phyloP scores from a whole-genome alignment of 2,888 invertebrate genomes.

The Rhamphomyia laevipes region DNA sequence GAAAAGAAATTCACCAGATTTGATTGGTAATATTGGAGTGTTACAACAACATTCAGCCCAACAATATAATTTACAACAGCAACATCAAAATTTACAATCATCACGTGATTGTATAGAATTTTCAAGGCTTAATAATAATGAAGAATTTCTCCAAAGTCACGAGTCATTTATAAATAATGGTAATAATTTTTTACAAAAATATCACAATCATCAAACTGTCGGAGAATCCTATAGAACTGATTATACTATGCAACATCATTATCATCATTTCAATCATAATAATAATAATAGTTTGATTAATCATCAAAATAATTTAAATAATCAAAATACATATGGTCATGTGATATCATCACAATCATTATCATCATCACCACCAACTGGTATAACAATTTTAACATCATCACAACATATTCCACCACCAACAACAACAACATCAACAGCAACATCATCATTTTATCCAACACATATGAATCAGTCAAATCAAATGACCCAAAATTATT shows the following conservation, averaged over 20 bases:
- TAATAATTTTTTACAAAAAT: background rate
- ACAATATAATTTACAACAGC: background rate
- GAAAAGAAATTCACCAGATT: conserved; percentile 8
- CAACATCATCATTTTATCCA: conserved; percentile 5
- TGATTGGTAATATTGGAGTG: background rate
- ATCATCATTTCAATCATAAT: too few species aligned
- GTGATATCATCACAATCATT: background rate
- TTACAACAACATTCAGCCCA: conserved; percentile 2
- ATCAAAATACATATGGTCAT: background rate
- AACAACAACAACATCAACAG: conserved; percentile 9
- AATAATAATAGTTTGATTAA: too few species aligned
- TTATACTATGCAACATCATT: too few species aligned
- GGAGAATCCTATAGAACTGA: too few species aligned
- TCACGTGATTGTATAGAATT: background rate
- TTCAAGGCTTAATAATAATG: background rate
- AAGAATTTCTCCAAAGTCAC: background rate
- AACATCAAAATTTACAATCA: background rate
- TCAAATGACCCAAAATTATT: conserved; percentile 8
- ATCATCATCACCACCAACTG: conserved; percentile 1
- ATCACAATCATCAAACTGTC: too few species aligned
- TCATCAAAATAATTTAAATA: background rate
- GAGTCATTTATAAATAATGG: background rate
- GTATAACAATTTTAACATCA: conserved; percentile 2
- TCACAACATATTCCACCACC: conserved; percentile 9
- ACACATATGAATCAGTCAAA: background rate